These are phyloP conservation scores for Hyposoter dolosus DNA, from an alignment of 2,888 invertebrate genomes.

Conservation along the genomic window DNA sequence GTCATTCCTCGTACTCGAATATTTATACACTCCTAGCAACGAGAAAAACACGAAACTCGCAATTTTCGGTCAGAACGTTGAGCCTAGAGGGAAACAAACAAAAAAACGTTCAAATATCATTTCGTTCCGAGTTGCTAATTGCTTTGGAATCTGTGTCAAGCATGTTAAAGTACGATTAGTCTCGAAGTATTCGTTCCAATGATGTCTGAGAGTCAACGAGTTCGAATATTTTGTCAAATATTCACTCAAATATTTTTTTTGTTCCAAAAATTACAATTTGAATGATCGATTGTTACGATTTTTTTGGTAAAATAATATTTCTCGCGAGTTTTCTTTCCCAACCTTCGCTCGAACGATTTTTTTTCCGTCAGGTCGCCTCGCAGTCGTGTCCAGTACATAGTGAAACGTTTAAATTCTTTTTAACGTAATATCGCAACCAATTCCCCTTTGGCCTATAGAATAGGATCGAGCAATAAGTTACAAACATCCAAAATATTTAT, in stretches of 20 bases:
- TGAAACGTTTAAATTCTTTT: neutral
- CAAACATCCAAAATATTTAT: neutral
- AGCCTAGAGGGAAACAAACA: conserved; percentile 22
- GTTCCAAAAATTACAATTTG: neutral
- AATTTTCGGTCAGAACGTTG: conserved; percentile 41
- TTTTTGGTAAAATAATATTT: neutral
- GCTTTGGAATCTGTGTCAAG: conserved; percentile 39
- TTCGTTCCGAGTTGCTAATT: conserved; percentile 23
- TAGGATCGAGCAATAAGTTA: neutral
- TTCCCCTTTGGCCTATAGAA: neutral
- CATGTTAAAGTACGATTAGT: neutral
- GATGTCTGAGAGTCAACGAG: neutral
- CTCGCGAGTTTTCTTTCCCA: neutral
- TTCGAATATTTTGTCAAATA: neutral
- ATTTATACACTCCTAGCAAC: conserved; percentile 31
- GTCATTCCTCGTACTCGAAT: conserved; percentile 28
- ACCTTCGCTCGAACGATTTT: conserved; percentile 23
- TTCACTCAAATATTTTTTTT: neutral
- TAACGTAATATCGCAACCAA: neutral
- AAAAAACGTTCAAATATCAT: neutral
- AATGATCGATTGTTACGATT: neutral
- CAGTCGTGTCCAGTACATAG: neutral
- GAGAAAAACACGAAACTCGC: conserved; percentile 49
- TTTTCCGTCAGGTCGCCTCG: neutral
- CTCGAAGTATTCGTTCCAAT: neutral